Evolutionary conservation across 2,797 vertebrate species (phyloP).

Genomic region (Lates japonicus): DNA sequence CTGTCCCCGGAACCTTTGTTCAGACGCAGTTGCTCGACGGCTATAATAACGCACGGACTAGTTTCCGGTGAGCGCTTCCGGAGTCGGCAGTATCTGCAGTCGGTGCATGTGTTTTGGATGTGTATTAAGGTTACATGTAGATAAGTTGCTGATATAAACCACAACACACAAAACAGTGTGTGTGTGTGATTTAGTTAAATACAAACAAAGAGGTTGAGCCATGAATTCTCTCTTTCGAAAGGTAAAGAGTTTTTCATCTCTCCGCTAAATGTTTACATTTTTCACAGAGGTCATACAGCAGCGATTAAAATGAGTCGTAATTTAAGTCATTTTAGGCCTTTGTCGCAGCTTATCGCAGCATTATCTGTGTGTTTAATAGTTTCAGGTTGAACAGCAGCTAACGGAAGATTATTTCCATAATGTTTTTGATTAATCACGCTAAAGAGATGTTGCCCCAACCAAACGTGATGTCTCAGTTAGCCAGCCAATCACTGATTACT

Average conservation of each 20-base stretch:
- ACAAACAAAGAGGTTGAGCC: rapidly evolving
- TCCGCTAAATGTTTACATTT: background rate
- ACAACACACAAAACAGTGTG: rapidly evolving
- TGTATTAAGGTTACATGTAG: background rate
- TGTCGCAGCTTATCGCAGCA: background rate
- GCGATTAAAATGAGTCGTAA: background rate
- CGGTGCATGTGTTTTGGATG: background rate
- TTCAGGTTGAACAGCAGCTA: background rate
- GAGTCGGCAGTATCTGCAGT: rapidly evolving
- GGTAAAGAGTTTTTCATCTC: conserved; percentile 37
- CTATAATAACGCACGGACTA: background rate
- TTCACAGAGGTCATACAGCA: conserved; percentile 56
- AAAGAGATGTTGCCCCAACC: too few species aligned
- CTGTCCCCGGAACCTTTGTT: conserved; percentile 14
- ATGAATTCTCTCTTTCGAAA: conserved; percentile 70
- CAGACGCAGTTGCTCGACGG: background rate
- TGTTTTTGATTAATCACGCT: background rate
- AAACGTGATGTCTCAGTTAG: too few species aligned
- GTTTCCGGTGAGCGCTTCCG: conserved; percentile 32
- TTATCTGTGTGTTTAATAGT: background rate
- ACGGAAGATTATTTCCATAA: background rate
- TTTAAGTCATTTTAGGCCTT: background rate
- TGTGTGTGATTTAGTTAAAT: too few species aligned
- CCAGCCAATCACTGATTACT: too few species aligned
- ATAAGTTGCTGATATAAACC: rapidly evolving